Evolutionary conservation across 1,140 invertebrate species (phyloP).

Genomic region (Homarus americanus): DNA sequence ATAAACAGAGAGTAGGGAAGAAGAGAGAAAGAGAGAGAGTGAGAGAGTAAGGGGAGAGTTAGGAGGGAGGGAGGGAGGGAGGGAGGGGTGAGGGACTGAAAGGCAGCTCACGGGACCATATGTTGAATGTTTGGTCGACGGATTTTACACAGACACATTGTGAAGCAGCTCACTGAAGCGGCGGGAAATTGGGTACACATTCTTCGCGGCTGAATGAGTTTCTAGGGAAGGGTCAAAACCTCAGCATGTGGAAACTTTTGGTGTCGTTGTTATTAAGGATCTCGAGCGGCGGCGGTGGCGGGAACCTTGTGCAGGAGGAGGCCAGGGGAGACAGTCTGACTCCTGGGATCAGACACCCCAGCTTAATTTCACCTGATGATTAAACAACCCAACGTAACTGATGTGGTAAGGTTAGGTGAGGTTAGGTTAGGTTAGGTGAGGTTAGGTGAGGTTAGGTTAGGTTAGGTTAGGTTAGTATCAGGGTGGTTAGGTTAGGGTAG

Average conservation of each 20-base stretch:
- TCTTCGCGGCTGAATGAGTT: conserved; percentile 49
- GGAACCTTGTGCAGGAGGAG: too few species aligned
- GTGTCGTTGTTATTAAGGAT: background rate
- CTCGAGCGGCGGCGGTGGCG: too few species aligned
- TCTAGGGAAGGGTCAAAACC: background rate
- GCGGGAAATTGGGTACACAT: conserved; percentile 66
- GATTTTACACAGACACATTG: conserved; percentile 35
- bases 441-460: too few species aligned
- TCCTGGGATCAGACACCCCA: too few species aligned
- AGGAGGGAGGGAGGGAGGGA: background rate
- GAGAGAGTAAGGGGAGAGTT: background rate
- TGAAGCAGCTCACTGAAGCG: conserved; percentile 47
- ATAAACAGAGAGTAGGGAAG: background rate
- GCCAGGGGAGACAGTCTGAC: too few species aligned
- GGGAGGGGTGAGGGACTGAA: background rate
- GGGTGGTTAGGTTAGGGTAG: too few species aligned
- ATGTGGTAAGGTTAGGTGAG: too few species aligned
- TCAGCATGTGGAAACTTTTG: background rate
- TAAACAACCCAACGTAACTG: too few species aligned
- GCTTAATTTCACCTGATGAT: too few species aligned
- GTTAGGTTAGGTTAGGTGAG: too few species aligned
- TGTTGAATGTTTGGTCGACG: conserved; percentile 57
- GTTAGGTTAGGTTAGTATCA: too few species aligned
- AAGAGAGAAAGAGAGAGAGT: conserved; percentile 7
- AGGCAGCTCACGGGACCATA: conserved; percentile 32